Conservation (phyloP, 2,113 vertebrate genomes). For the Mobula hypostoma region DNA sequence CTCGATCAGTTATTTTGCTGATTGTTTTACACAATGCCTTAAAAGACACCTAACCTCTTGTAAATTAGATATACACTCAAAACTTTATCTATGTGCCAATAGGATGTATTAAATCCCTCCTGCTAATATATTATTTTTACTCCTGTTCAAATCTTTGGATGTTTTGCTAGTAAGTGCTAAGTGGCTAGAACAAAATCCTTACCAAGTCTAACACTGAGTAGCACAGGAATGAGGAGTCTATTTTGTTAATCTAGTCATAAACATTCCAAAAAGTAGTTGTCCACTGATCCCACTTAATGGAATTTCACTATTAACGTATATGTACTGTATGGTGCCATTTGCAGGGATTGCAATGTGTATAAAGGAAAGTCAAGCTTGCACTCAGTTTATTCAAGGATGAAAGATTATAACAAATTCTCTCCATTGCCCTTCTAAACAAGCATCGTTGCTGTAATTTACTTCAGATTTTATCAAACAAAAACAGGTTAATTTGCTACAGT, state of each 20-base stretch:
- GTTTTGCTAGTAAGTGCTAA: neutral
- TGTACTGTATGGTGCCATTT: neutral
- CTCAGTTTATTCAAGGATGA: neutral
- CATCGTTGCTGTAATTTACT: neutral
- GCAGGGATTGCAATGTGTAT: neutral
- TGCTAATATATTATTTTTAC: neutral
- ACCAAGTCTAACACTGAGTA: neutral
- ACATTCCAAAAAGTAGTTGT: neutral
- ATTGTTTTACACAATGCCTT: conserved; percentile 3
- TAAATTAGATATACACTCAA: neutral
- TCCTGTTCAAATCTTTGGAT: neutral
- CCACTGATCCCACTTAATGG: neutral
- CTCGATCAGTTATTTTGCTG: neutral
- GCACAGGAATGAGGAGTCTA: neutral
- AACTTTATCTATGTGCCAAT: neutral
- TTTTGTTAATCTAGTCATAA: neutral
- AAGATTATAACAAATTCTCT: neutral
- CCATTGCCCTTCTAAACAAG: neutral
- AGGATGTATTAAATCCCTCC: neutral
- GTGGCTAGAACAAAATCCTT: neutral
- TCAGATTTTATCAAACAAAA: neutral
- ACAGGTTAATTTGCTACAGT: neutral
- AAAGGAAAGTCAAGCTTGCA: neutral
- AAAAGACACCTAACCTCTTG: neutral
- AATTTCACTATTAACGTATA: neutral